Conservation (phyloP, 2,797 vertebrate species). For the Euphonia xanthogaster region DNA sequence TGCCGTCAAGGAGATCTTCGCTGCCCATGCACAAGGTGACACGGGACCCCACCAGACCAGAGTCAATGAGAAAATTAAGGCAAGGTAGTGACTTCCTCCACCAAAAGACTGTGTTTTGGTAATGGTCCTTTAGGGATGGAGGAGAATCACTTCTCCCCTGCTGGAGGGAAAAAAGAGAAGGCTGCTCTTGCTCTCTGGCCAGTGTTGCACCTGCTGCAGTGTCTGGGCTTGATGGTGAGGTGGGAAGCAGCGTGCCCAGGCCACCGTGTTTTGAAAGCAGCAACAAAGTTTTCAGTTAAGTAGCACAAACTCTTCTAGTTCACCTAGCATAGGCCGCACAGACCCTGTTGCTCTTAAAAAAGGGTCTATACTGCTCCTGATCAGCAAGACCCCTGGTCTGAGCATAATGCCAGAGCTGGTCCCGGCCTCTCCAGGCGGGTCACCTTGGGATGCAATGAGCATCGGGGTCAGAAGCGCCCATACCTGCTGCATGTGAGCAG, state of each 20-base stretch:
- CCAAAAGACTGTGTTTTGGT: not conserved
- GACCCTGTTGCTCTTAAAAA: not conserved
- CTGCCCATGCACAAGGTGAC: accelerated
- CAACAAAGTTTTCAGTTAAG: not conserved
- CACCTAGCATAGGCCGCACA: accelerated
- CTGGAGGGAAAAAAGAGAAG: not conserved
- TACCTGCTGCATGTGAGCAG: accelerated
- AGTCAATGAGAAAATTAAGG: accelerated
- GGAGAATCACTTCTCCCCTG: accelerated
- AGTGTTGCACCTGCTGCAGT: not conserved
- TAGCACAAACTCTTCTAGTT: not conserved
- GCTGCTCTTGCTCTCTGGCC: not conserved
- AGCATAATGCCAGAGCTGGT: accelerated
- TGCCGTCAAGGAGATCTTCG: accelerated
- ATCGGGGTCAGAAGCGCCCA: accelerated
- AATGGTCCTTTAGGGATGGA: not conserved
- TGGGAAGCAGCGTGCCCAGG: not conserved
- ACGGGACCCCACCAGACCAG: accelerated
- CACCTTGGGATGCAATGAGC: accelerated
- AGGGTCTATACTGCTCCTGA: accelerated
- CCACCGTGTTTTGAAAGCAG: not conserved
- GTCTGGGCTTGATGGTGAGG: accelerated
- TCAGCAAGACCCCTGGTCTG: not conserved
- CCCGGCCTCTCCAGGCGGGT: accelerated
- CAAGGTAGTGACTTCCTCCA: not conserved